A percentile compares a stretch with the other conserved stretches of the same genome.
phyloP scores from a whole-genome alignment of 2,888 invertebrate species.

The Cryptophagus acutangulus region DNA sequence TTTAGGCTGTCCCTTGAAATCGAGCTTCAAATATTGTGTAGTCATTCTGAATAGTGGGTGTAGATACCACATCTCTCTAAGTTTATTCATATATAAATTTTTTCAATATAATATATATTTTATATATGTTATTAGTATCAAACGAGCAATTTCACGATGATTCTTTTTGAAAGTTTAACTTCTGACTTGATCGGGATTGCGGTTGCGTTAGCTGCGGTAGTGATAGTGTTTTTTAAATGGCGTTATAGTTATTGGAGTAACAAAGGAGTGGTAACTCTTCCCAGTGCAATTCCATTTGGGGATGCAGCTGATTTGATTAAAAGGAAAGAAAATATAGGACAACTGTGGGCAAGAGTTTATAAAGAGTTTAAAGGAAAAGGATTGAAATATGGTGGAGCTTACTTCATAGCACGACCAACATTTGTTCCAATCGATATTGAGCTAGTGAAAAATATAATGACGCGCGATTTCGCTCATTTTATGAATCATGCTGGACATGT shows the following conservation, averaged over 20 bases:
- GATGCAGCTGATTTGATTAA: neutral
- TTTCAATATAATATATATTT: no score
- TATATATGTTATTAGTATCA: no score
- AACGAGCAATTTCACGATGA: no score
- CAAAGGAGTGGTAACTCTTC: neutral
- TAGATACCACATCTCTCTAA: no score
- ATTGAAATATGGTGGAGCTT: slow-evolving; percentile 30
- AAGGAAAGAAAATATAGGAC: neutral
- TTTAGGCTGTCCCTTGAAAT: no score
- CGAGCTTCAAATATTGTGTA: no score
- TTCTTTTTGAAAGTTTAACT: no score
- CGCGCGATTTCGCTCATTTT: slow-evolving; percentile 42
- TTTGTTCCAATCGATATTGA: slow-evolving; percentile 39
- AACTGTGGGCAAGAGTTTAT: slow-evolving; percentile 9
- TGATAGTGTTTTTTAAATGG: no score
- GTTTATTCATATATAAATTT: no score
- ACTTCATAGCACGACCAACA: slow-evolving; percentile 24
- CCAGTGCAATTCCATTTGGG: neutral
- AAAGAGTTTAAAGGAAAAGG: slow-evolving; percentile 24
- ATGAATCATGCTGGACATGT: slow-evolving; percentile 35
- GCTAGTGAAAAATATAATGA: slow-evolving; percentile 38
- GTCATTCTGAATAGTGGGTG: no score
- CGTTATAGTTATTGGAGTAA: neutral
- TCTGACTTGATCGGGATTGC: no score
- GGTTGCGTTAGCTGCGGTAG: no score